Evolutionary conservation across 2,797 vertebrate species (phyloP).

Genomic region (Gobionotothen gibberifrons): DNA sequence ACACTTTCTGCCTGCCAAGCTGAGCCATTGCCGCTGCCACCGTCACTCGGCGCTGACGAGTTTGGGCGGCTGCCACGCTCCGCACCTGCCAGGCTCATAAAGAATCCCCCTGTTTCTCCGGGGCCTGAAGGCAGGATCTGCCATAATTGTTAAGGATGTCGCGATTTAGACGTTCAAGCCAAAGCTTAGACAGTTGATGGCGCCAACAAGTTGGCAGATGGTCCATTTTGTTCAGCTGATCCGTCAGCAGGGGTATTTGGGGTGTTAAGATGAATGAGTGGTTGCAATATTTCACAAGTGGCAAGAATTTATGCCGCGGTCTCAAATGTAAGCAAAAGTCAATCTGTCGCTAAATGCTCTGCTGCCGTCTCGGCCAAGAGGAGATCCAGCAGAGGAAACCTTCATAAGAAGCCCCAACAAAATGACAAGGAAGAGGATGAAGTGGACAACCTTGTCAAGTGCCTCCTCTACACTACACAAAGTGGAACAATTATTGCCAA

Average conservation of each 20-base stretch:
- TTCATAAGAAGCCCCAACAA: conserved; percentile 28
- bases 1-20: conserved; percentile 73
- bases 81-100: conserved; percentile 81
- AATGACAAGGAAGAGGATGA: conserved; percentile 29
- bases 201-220: conserved; percentile 78
- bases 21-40: conserved; percentile 47
- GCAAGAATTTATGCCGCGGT: conserved; percentile 19
- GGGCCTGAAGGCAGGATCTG: conserved; percentile 70
- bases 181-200: conserved; percentile 67
- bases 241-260: conserved; percentile 54
- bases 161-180: conserved; percentile 68
- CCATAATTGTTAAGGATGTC: conserved; percentile 78
- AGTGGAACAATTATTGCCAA: too few relatives aligned
- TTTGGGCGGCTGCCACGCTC: conserved; percentile 72
- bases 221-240: conserved; percentile 69
- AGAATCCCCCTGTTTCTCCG: conserved; percentile 76
- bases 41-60: conserved; percentile 60
- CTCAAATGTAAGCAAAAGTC: conserved; percentile 42
- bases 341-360: conserved; percentile 37
- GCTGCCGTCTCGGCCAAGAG: conserved; percentile 23
- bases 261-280: conserved; percentile 60
- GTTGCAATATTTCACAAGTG: conserved; percentile 55
- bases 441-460: conserved; percentile 42
- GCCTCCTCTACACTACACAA: conserved; percentile 8
- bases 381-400: conserved; percentile 22